phyloP scores from a whole-genome alignment of 1,140 invertebrate species.

The Tetranychus cinnabarinus region DNA sequence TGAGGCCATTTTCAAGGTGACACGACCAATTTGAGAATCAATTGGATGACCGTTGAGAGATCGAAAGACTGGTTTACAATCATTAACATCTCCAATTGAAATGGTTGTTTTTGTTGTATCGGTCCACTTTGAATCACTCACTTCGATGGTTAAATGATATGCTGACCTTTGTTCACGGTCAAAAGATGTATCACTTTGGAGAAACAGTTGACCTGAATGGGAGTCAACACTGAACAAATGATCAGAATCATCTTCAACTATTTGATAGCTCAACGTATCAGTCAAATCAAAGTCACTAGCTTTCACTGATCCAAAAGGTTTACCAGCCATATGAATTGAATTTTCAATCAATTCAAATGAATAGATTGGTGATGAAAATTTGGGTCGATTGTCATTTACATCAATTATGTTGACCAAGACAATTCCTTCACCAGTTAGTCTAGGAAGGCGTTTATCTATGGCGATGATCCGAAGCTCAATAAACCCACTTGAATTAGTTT shows the following conservation, averaged over 20 bases:
- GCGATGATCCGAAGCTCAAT: conserved; percentile 2
- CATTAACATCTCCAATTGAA: conserved; percentile 47
- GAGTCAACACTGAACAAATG: conserved; percentile 48
- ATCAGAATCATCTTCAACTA: background rate
- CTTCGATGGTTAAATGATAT: conserved; percentile 56
- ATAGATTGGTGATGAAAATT: conserved; percentile 30
- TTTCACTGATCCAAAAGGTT: background rate
- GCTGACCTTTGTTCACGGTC: conserved; percentile 34
- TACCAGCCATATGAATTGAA: conserved; percentile 9
- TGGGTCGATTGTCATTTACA: conserved; percentile 73
- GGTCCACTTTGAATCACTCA: conserved; percentile 46
- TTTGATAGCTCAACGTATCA: background rate
- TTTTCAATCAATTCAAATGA: conserved; percentile 50
- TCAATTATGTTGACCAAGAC: conserved; percentile 64
- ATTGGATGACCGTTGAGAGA: background rate
- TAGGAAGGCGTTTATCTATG: conserved; percentile 35
- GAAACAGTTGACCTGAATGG: conserved; percentile 58
- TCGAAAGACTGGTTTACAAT: background rate
- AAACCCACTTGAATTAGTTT: background rate
- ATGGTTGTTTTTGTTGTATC: conserved; percentile 33
- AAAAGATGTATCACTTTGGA: conserved; percentile 27
- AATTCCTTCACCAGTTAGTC: conserved; percentile 64
- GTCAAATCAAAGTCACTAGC: conserved; percentile 11
- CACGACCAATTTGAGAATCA: background rate
- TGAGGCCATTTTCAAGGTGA: background rate